Percentiles rank a stretch among this genome's conserved stretches.
Evolutionary conservation across 2,113 vertebrate species (phyloP).

Genomic region (Podarcis raffonei): DNA sequence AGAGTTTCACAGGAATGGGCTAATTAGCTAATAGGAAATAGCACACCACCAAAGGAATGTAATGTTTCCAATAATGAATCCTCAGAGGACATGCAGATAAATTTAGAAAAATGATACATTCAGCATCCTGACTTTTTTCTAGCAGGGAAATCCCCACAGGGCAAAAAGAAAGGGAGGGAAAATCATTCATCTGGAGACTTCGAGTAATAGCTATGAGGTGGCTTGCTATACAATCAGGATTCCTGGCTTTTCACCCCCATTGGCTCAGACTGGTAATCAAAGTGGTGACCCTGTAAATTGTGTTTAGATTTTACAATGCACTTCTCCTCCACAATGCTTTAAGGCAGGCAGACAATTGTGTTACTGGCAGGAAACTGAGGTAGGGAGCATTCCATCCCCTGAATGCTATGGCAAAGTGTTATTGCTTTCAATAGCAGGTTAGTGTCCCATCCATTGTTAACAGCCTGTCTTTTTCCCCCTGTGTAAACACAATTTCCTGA

Average conservation of each 20-base stretch:
- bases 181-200: conserved; percentile 15
- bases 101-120: conserved; percentile 15
- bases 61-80: background rate
- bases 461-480: conserved; percentile 18
- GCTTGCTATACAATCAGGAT: background rate
- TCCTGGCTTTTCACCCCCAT: background rate
- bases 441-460: background rate
- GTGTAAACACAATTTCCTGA: conserved; percentile 54
- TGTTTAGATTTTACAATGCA: conserved; percentile 6
- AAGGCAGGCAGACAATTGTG: background rate
- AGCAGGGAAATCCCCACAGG: conserved; percentile 33
- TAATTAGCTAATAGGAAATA: conserved; percentile 11
- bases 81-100: conserved; percentile 16
- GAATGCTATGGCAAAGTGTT: background rate
- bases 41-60: background rate
- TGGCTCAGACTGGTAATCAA: background rate
- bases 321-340: conserved; percentile 6
- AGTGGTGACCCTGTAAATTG: background rate
- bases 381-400: background rate
- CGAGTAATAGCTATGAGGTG: background rate
- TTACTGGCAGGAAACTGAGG: conserved; percentile 20
- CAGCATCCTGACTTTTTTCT: conserved; percentile 28
- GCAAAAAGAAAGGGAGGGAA: background rate
- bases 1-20: conserved; percentile 1
- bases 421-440: fast-evolving